Conservation (phyloP, 2,888 invertebrate genomes). For the Limnephilus lunatus region DNA sequence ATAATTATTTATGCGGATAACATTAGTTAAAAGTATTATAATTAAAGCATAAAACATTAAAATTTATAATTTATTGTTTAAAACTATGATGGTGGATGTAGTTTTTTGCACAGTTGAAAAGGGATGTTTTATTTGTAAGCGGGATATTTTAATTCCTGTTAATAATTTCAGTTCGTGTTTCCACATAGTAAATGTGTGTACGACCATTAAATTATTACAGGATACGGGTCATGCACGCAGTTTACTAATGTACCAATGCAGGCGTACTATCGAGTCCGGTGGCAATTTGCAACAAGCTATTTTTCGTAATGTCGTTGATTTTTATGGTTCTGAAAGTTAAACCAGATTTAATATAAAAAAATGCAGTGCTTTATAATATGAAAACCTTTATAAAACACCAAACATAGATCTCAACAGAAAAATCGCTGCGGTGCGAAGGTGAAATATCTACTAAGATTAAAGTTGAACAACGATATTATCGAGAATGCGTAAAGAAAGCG, state of each 20-base stretch:
- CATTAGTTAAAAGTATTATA: slow-evolving; percentile 41
- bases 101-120: not conserved
- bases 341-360: too few relatives aligned
- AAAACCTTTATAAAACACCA: too few relatives aligned
- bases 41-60: slow-evolving; percentile 23
- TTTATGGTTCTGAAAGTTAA: too few relatives aligned
- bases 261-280: not conserved
- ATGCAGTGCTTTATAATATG: too few relatives aligned
- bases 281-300: too few relatives aligned
- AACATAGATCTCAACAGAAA: too few relatives aligned
- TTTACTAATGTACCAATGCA: not conserved
- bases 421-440: too few relatives aligned
- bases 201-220: not conserved
- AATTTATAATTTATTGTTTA: not conserved
- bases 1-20: slow-evolving; percentile 49
- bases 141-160: not conserved
- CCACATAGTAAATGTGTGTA: not conserved
- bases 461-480: too few relatives aligned
- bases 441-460: too few relatives aligned
- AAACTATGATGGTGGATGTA: not conserved
- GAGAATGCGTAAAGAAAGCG: too few relatives aligned
- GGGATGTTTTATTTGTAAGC: not conserved
- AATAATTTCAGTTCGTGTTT: not conserved
- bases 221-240: not conserved
- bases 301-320: too few relatives aligned